phyloP scores from a whole-genome alignment of 92 coral and sea anemone species.

The Palythoa heliodiscus region DNA sequence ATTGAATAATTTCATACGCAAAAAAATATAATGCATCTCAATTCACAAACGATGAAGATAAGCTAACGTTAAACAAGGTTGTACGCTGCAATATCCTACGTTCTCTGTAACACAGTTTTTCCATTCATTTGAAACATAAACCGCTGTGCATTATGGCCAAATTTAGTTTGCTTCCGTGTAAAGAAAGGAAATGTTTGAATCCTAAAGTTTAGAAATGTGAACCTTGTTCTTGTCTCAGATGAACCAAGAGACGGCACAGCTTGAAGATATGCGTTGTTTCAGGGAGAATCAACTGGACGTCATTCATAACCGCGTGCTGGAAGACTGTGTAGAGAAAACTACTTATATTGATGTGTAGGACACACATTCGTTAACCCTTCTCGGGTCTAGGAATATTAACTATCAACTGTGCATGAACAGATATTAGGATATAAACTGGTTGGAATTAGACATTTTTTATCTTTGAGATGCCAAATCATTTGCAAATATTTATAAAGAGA shows the following conservation, averaged over 20 bases:
- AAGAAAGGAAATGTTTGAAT: not conserved
- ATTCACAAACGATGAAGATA: not conserved
- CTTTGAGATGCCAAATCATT: conserved; percentile 3
- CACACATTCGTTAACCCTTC: conserved; percentile 7
- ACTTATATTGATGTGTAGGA: conserved; percentile 44
- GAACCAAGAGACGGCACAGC: conserved; percentile 34
- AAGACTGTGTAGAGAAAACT: conserved; percentile 37
- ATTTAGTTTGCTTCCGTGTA: not conserved
- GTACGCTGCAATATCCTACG: no score
- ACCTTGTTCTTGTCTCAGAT: conserved; percentile 46
- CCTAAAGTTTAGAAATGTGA: conserved; percentile 32
- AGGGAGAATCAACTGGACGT: conserved; percentile 34
- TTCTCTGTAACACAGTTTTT: no score
- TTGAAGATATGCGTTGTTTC: conserved; percentile 29
- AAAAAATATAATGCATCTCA: not conserved
- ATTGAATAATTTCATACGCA: not conserved
- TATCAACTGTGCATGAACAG: conserved; percentile 17
- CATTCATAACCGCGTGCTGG: conserved; percentile 47
- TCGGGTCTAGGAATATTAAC: not conserved
- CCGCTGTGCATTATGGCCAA: not conserved
- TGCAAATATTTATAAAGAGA: conserved; percentile 35
- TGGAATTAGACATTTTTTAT: not conserved
- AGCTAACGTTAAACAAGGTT: no score
- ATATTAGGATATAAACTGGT: not conserved
- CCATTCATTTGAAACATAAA: not conserved